Percentiles rank a stretch among this genome's conserved stretches.
Conservation (phyloP, 1,140 invertebrate species). For the Trinorchestia longiramus region DNA sequence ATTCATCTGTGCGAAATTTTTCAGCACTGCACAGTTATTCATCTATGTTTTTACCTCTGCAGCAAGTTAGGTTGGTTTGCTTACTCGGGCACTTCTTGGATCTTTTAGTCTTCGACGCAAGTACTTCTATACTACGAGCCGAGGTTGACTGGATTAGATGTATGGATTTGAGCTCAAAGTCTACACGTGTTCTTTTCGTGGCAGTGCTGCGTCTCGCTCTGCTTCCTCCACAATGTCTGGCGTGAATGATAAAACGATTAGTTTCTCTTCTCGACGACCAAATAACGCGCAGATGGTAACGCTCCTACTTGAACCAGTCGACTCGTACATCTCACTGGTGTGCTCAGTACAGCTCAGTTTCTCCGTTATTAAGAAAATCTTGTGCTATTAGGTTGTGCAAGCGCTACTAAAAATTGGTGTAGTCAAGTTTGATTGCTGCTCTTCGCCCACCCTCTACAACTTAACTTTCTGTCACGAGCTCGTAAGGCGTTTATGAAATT, state of each 20-base stretch:
- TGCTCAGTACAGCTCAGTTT: neutral
- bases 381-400: neutral
- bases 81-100: no score
- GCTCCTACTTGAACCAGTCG: neutral
- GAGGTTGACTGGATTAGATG: neutral
- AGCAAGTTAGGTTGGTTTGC: no score
- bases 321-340: neutral
- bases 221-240: neutral
- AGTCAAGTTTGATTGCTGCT: neutral
- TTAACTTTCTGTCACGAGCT: constrained; percentile 20
- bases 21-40: no score
- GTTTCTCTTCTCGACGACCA: neutral
- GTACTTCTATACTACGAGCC: neutral
- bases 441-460: neutral
- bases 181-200: neutral
- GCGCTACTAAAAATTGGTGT: neutral
- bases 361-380: neutral
- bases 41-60: no score
- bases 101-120: neutral
- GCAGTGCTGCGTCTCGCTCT: neutral
- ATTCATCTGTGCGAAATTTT: no score
- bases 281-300: neutral
- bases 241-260: neutral
- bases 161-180: neutral
- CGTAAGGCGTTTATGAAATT: constrained; percentile 4